Conservation (phyloP, 2,888 invertebrate genomes). For the Craniophora ligustri region DNA sequence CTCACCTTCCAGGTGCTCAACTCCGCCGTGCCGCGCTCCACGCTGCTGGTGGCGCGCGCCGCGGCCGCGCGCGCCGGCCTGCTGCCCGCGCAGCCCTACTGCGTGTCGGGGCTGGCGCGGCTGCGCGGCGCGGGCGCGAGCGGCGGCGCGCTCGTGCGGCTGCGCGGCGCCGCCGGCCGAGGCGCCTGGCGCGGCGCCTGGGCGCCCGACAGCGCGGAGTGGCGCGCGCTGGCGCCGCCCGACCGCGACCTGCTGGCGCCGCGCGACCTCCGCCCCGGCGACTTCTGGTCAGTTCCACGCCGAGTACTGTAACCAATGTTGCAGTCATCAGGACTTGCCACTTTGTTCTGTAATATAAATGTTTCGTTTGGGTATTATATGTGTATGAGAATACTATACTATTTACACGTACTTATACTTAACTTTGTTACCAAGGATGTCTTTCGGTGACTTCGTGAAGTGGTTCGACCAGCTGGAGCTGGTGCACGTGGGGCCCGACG, state of each 20-base stretch:
- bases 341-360: too few species aligned
- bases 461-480: slow-evolving; percentile 91
- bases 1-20: slow-evolving; percentile 91
- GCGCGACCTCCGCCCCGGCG: slow-evolving; percentile 74
- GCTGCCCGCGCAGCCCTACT: slow-evolving; percentile 91
- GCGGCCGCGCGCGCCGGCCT: slow-evolving; percentile 85
- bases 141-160: slow-evolving; percentile 87
- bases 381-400: too few species aligned
- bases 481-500: slow-evolving; percentile 93
- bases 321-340: too few species aligned
- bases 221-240: slow-evolving; percentile 90
- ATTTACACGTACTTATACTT: too few species aligned
- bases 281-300: slow-evolving; percentile 60
- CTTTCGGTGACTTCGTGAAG: slow-evolving; percentile 90
- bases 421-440: too few species aligned
- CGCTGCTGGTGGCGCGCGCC: slow-evolving; percentile 89
- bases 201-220: slow-evolving; percentile 91
- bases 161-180: slow-evolving; percentile 88
- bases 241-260: slow-evolving; percentile 90
- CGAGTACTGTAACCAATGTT: neutral
- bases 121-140: slow-evolving; percentile 87
- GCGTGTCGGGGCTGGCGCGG: slow-evolving; percentile 91
- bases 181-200: slow-evolving; percentile 92
- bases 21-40: slow-evolving; percentile 91
- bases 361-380: too few species aligned